These are phyloP conservation scores for Stegodyphus mimosarum DNA, from an alignment of 1,140 invertebrate species.

Conservation along the genomic window DNA sequence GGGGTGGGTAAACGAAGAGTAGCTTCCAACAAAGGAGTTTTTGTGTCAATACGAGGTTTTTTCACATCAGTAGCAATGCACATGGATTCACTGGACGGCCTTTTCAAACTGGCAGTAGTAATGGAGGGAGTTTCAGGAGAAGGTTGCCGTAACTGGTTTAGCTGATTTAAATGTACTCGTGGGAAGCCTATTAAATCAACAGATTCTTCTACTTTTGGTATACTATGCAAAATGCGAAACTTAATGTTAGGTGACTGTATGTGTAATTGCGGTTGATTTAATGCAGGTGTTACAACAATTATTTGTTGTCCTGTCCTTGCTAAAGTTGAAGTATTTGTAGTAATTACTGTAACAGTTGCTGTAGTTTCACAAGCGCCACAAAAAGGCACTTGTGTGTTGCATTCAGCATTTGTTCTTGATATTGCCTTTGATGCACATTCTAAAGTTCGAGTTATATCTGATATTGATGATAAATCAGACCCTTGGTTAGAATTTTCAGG, in stretches of 20 bases:
- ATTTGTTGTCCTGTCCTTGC: constrained; percentile 54
- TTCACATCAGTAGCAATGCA: constrained; percentile 15
- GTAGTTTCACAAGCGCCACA: constrained; percentile 51
- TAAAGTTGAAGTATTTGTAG: constrained; percentile 47
- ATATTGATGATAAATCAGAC: constrained; percentile 55
- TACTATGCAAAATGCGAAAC: constrained; percentile 50
- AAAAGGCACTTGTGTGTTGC: constrained; percentile 46
- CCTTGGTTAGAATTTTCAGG: constrained; percentile 59
- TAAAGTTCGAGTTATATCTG: constrained; percentile 56
- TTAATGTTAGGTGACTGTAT: constrained; percentile 53
- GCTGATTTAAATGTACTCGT: constrained; percentile 52
- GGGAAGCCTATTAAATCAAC: constrained; percentile 59
- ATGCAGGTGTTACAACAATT: constrained; percentile 47
- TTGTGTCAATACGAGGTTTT: constrained; percentile 52
- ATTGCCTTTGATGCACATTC: constrained; percentile 61
- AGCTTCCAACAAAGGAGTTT: constrained; percentile 55
- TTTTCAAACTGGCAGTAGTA: constrained; percentile 51
- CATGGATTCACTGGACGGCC: constrained; percentile 60
- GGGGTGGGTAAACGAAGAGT: constrained; percentile 40
- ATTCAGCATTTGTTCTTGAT: constrained; percentile 58
- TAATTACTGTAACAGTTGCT: constrained; percentile 56
- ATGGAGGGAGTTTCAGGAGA: constrained; percentile 56
- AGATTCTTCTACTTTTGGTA: constrained; percentile 43
- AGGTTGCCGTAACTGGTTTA: constrained; percentile 54
- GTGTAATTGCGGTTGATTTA: constrained; percentile 46